Evolutionary conservation across 1,140 invertebrate genomes (phyloP).

Genomic region (Aradophagus sp.): DNA sequence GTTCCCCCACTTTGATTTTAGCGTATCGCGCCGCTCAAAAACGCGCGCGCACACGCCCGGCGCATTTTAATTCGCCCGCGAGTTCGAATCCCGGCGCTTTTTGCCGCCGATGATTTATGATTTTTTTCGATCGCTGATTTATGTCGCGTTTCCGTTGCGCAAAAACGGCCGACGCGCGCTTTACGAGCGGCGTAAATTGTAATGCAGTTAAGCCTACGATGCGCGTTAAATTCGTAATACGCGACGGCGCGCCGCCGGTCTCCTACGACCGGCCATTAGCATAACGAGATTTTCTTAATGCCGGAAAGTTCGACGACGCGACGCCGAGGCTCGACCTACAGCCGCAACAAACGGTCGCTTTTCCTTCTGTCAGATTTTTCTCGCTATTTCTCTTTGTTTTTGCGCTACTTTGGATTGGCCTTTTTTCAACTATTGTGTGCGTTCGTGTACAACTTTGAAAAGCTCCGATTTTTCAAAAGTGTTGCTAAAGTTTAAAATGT

Average conservation of each 20-base stretch:
- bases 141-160: no score
- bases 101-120: slow-evolving; percentile 29
- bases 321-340: background rate
- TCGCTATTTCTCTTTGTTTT: no score
- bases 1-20: slow-evolving; percentile 54
- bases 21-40: slow-evolving; percentile 53
- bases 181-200: no score
- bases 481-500: no score
- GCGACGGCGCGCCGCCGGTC: slow-evolving; percentile 5
- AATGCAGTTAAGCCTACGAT: slow-evolving; percentile 16
- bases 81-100: slow-evolving; percentile 48
- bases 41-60: slow-evolving; percentile 52
- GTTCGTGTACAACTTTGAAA: no score
- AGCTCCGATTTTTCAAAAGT: no score
- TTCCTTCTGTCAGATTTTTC: no score
- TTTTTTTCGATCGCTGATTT: no score
- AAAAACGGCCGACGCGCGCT: no score
- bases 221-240: slow-evolving; percentile 13
- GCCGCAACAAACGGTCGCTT: slow-evolving; percentile 6
- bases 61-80: slow-evolving; percentile 56
- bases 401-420: no score
- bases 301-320: slow-evolving; percentile 25
- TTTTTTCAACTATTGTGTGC: no score
- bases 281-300: slow-evolving; percentile 46
- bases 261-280: slow-evolving; percentile 18